Conservation (phyloP, 2,888 invertebrate species). For the Nasonovia ribisnigri region DNA sequence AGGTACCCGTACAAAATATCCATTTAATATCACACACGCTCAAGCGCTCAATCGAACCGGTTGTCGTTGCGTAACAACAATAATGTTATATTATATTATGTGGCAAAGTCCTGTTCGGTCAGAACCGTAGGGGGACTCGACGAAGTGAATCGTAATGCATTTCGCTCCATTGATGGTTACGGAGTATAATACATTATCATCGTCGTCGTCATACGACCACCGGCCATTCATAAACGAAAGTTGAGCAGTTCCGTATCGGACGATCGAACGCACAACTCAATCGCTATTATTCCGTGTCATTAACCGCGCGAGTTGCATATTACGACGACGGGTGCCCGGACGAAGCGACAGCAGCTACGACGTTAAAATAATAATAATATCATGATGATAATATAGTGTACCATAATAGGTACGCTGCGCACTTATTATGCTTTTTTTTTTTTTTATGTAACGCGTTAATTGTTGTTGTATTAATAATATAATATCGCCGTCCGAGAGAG, state of each 20-base stretch:
- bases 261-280: background rate
- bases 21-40: background rate
- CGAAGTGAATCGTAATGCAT: constrained; percentile 33
- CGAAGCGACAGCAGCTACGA: background rate
- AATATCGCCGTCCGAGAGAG: background rate
- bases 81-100: background rate
- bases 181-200: background rate
- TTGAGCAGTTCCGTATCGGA: constrained; percentile 14
- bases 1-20: too few species aligned
- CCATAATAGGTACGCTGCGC: background rate
- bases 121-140: background rate
- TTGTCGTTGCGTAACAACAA: constrained; percentile 51
- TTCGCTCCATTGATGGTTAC: constrained; percentile 37
- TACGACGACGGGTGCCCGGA: background rate
- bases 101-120: constrained; percentile 44
- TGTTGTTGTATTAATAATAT: background rate
- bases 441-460: background rate
- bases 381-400: background rate
- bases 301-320: constrained; percentile 23
- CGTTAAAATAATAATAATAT: too few species aligned
- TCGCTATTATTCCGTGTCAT: constrained; percentile 19
- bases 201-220: background rate
- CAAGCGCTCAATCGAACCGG: background rate
- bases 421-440: background rate
- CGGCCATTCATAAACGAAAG: constrained; percentile 49